Percentiles rank a stretch among this genome's conserved stretches.
Conservation (phyloP, 1,140 invertebrate species). For the Melitaea cinxia region DNA sequence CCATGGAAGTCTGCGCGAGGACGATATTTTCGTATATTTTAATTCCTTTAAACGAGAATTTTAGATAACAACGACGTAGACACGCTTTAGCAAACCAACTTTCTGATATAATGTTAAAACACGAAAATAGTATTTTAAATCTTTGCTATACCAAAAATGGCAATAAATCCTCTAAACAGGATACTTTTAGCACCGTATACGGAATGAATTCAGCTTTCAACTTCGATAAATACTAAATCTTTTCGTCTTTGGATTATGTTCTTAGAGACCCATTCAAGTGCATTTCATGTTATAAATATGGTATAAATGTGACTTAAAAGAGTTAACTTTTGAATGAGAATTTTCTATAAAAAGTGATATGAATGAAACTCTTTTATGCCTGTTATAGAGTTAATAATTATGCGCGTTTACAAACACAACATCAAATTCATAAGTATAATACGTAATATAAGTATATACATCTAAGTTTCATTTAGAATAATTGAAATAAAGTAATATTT, state of each 20-base stretch:
- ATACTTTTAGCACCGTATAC: constrained; percentile 40
- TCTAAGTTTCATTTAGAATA: too few relatives aligned
- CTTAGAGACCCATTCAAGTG: constrained; percentile 39
- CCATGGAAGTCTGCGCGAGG: not conserved
- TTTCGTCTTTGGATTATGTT: constrained; percentile 39
- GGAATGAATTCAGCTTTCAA: constrained; percentile 33
- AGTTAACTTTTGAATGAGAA: constrained; percentile 17
- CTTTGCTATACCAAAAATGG: constrained; percentile 40
- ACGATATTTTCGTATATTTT: not conserved
- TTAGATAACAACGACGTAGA: not conserved
- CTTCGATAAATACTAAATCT: constrained; percentile 38
- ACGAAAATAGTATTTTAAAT: constrained; percentile 36
- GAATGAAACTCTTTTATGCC: not conserved
- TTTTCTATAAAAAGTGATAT: constrained; percentile 9
- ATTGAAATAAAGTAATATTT: too few relatives aligned
- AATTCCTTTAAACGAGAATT: not conserved
- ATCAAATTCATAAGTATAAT: not conserved
- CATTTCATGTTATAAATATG: constrained; percentile 37
- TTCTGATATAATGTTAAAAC: constrained; percentile 37
- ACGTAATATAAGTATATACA: too few relatives aligned
- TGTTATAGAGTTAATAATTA: constrained; percentile 1
- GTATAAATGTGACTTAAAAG: constrained; percentile 16
- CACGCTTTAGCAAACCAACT: constrained; percentile 23
- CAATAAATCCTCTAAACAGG: constrained; percentile 40
- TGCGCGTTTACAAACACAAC: not conserved